Evolutionary conservation across 1,140 invertebrate genomes (phyloP).

Genomic region (Zeugodacus cucurbitae): DNA sequence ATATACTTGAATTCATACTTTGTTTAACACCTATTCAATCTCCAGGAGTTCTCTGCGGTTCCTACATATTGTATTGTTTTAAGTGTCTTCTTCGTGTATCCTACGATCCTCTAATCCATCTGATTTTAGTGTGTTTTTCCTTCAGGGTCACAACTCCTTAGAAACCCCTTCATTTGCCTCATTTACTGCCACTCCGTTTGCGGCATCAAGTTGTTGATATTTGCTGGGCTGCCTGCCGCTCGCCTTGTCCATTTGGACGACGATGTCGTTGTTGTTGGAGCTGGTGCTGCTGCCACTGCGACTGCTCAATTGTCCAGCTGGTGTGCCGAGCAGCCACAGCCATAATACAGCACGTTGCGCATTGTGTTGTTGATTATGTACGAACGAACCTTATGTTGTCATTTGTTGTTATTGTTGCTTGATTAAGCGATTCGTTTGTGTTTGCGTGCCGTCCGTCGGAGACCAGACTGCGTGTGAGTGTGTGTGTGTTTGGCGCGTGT

Average conservation of each 20-base stretch:
- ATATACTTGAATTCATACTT: too few species aligned
- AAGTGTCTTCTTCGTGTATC: too few species aligned
- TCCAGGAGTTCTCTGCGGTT: too few species aligned
- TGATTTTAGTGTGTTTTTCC: too few species aligned
- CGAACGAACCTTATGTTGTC: not conserved
- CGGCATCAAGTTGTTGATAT: not conserved
- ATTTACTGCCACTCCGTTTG: not conserved
- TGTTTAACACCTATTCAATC: too few species aligned
- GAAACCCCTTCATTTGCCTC: too few species aligned
- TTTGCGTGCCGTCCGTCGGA: not conserved
- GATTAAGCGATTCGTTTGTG: not conserved
- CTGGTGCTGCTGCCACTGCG: not conserved
- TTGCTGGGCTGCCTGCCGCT: too few species aligned
- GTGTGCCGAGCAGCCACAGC: not conserved
- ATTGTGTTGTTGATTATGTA: conserved; percentile 5
- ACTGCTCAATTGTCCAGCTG: not conserved
- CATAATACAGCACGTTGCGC: not conserved
- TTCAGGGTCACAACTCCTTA: too few species aligned
- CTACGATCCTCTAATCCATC: too few species aligned
- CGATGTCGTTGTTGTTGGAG: not conserved
- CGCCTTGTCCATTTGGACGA: too few species aligned
- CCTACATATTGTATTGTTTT: too few species aligned
- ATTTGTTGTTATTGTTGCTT: not conserved
- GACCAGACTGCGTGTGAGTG: not conserved
- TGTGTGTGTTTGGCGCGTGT: not conserved